Conservation (phyloP, 2,797 vertebrate species). For the Muscicapa striata region DNA sequence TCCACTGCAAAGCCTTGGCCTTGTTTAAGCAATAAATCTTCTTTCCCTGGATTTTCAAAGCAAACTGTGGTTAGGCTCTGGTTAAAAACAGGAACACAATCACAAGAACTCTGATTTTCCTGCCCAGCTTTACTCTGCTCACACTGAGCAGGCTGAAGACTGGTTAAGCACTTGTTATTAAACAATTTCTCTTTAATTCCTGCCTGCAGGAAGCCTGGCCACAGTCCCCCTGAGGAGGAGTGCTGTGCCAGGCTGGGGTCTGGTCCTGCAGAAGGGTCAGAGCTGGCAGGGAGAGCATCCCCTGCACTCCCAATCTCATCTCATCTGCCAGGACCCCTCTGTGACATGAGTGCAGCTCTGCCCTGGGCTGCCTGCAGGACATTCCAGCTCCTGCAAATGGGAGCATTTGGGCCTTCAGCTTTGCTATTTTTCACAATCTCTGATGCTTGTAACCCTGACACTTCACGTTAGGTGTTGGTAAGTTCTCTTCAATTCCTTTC, state of each 20-base stretch:
- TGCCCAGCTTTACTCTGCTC: background rate
- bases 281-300: background rate
- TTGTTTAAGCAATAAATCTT: constrained; percentile 87
- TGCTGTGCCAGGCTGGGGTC: background rate
- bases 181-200: background rate
- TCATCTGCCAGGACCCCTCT: background rate
- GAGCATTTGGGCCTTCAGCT: accelerated
- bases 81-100: background rate
- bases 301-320: background rate
- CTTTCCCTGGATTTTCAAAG: constrained; percentile 85
- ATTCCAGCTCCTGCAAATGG: background rate
- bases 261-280: background rate
- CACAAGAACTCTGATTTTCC: background rate
- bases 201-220: background rate
- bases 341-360: background rate
- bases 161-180: background rate
- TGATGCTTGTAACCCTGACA: too few species aligned
- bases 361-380: background rate
- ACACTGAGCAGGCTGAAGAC: background rate
- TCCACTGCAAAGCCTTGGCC: constrained; percentile 82
- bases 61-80: background rate
- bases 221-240: background rate
- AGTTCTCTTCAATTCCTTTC: too few species aligned
- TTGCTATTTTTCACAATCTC: too few species aligned
- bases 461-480: too few species aligned